Evolutionary conservation across 2,888 invertebrate genomes (phyloP).

Genomic region (Desoria tigrina): DNA sequence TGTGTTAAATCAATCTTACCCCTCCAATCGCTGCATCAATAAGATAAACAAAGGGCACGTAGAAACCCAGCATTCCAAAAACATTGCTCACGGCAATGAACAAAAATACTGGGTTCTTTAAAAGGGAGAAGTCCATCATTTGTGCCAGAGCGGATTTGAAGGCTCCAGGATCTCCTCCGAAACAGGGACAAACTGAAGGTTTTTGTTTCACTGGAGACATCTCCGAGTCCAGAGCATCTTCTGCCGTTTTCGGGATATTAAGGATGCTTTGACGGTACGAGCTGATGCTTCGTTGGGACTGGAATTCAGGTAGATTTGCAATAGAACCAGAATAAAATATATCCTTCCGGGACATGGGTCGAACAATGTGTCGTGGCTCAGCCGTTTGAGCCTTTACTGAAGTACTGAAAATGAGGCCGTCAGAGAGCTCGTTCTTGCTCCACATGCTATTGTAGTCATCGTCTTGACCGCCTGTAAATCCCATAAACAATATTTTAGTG

Average conservation of each 20-base stretch:
- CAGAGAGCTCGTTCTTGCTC: slow-evolving; percentile 54
- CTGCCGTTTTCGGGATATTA: slow-evolving; percentile 69
- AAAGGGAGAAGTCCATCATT: slow-evolving; percentile 86
- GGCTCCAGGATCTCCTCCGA: slow-evolving; percentile 56
- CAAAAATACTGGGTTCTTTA: slow-evolving; percentile 87
- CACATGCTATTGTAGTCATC: slow-evolving; percentile 52
- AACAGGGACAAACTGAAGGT: slow-evolving; percentile 43
- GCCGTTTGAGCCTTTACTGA: slow-evolving; percentile 53
- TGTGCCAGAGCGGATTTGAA: slow-evolving; percentile 80
- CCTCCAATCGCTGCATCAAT: slow-evolving; percentile 75
- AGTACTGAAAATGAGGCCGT: slow-evolving; percentile 51
- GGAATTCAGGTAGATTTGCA: slow-evolving; percentile 86
- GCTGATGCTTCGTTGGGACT: slow-evolving; percentile 85
- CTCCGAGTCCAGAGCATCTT: slow-evolving; percentile 34
- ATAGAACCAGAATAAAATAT: slow-evolving; percentile 98
- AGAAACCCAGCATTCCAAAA: slow-evolving; percentile 95
- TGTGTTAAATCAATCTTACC: slow-evolving; percentile 60
- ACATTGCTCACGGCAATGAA: slow-evolving; percentile 90
- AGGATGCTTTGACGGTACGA: slow-evolving; percentile 89
- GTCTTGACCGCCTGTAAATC: slow-evolving; percentile 39
- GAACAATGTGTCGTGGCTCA: slow-evolving; percentile 71
- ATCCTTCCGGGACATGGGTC: slow-evolving; percentile 91
- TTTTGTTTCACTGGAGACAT: slow-evolving; percentile 27
- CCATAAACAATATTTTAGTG: neutral
- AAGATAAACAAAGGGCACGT: slow-evolving; percentile 93